Evolutionary conservation across 2,888 invertebrate species (phyloP).

Genomic region (Rhodophaea formosa): DNA sequence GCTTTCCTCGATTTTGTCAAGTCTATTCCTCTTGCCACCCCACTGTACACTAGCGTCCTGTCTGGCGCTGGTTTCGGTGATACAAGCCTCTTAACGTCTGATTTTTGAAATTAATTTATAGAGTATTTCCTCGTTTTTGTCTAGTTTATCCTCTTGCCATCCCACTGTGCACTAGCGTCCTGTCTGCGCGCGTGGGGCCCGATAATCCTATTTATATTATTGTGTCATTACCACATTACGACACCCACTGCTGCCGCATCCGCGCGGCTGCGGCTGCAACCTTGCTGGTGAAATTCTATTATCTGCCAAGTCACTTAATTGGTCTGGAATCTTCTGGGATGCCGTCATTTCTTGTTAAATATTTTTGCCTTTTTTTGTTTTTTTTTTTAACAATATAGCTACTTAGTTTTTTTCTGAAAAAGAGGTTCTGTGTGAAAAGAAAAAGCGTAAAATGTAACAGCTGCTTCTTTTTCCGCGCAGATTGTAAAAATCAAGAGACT

Average conservation of each 20-base stretch:
- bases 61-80: no score
- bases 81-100: no score
- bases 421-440: no score
- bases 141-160: not conserved
- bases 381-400: no score
- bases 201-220: slow-evolving; percentile 74
- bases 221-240: slow-evolving; percentile 65
- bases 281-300: slow-evolving; percentile 23
- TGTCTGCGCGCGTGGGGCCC: slow-evolving; percentile 77
- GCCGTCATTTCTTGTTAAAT: no score
- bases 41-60: slow-evolving; percentile 59
- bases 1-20: not conserved
- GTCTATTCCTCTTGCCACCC: not conserved
- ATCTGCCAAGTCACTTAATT: not conserved
- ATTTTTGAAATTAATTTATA: no score
- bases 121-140: no score
- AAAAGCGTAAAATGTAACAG: no score
- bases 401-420: no score
- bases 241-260: slow-evolving; percentile 58
- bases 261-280: slow-evolving; percentile 42
- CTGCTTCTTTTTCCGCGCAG: no score
- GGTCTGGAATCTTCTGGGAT: not conserved
- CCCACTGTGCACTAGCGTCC: slow-evolving; percentile 53
- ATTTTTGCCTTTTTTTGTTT: no score
- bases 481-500: no score